Evolutionary conservation across 1,140 invertebrate species (phyloP).

Genomic region (Drosophila bocqueti): DNA sequence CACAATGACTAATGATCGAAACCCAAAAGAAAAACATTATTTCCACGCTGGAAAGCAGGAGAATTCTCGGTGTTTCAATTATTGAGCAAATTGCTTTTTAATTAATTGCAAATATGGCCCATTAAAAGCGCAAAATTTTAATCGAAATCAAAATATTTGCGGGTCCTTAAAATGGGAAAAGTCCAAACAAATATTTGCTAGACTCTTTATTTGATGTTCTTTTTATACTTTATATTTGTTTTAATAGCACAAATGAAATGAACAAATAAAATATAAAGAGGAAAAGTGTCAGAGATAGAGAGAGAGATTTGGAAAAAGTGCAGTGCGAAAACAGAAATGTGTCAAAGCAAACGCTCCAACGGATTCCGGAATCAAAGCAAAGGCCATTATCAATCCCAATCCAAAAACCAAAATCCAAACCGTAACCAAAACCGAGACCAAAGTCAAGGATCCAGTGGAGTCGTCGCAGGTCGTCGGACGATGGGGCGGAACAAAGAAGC

Average conservation of each 20-base stretch:
- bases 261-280: conserved; percentile 21
- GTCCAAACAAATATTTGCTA: conserved; percentile 3
- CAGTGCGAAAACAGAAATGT: conserved; percentile 42
- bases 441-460: conserved; percentile 64
- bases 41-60: background rate
- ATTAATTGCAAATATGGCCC: conserved; percentile 59
- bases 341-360: conserved; percentile 31
- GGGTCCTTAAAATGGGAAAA: background rate
- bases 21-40: background rate
- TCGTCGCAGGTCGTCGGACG: conserved; percentile 35
- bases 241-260: conserved; percentile 19
- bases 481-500: conserved; percentile 70
- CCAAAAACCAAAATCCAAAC: conserved; percentile 15
- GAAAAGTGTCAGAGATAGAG: background rate
- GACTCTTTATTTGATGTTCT: conserved; percentile 11
- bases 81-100: conserved; percentile 48
- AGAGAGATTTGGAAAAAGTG: conserved; percentile 44
- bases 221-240: conserved; percentile 1
- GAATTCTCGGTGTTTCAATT: conserved; percentile 19
- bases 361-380: conserved; percentile 33
- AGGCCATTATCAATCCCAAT: conserved; percentile 17
- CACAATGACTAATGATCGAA: conserved; percentile 43
- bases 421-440: conserved; percentile 22
- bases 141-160: conserved; percentile 30
- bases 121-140: conserved; percentile 36